phyloP scores from a whole-genome alignment of 2,113 vertebrate genomes.

The Rhagologus leucostigma region DNA sequence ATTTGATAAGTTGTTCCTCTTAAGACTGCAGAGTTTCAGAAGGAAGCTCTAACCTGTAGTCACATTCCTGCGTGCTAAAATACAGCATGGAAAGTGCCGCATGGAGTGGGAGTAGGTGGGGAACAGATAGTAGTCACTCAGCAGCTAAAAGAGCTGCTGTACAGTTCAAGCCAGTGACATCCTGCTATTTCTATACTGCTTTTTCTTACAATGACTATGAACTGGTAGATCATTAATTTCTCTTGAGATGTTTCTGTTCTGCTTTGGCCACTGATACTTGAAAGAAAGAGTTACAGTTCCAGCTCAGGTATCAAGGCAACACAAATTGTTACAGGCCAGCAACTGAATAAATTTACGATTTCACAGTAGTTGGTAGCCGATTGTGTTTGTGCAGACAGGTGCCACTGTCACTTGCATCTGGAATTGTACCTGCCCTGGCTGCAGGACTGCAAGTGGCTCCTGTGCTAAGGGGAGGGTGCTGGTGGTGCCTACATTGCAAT shows the following conservation, averaged over 20 bases:
- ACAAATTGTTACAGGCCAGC: neutral
- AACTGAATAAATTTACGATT: neutral
- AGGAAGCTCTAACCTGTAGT: neutral
- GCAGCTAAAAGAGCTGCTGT: neutral
- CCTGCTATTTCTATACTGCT: neutral
- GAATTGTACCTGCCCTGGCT: neutral
- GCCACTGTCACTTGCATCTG: neutral
- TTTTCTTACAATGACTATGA: neutral
- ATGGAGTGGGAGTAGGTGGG: neutral
- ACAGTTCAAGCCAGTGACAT: neutral
- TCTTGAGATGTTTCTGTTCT: neutral
- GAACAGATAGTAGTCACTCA: neutral
- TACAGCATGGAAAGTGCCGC: neutral
- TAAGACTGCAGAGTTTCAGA: neutral
- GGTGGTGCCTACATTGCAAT: neutral
- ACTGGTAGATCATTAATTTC: neutral
- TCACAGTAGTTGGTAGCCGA: neutral
- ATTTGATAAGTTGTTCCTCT: neutral
- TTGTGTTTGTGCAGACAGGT: neutral
- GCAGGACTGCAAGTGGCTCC: neutral
- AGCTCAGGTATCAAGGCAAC: neutral
- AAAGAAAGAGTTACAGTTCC: neutral
- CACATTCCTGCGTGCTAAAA: neutral
- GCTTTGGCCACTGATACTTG: neutral
- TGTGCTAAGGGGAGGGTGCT: neutral